A percentile compares a stretch with the other conserved stretches of the same genome.
phyloP scores from a whole-genome alignment of 2,113 vertebrate genomes.

The Chlorocebus sabaeus region DNA sequence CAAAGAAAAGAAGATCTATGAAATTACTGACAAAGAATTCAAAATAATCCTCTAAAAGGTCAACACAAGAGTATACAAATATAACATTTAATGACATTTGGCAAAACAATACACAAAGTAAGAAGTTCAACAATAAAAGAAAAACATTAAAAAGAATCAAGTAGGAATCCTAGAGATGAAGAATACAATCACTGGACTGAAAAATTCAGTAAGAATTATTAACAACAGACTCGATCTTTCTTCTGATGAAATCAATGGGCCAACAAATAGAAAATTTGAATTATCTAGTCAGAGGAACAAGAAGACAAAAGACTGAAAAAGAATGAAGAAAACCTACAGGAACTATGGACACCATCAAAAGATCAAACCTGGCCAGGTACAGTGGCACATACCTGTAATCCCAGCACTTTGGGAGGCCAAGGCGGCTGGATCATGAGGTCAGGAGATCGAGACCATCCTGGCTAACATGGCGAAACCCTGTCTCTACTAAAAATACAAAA shows the following conservation, averaged over 20 bases:
- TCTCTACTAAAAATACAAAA: too few relatives aligned
- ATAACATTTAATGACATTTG: not conserved
- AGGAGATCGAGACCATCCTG: too few relatives aligned
- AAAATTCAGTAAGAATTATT: not conserved
- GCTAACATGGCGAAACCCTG: too few relatives aligned
- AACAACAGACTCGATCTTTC: not conserved
- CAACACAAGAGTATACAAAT: not conserved
- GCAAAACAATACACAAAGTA: not conserved
- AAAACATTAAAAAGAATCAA: not conserved
- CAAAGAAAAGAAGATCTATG: not conserved
- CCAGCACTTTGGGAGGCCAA: too few relatives aligned
- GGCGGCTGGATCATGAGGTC: accelerated
- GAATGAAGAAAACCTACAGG: too few relatives aligned
- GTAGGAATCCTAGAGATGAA: not conserved
- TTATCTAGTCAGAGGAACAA: not conserved
- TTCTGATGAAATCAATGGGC: not conserved
- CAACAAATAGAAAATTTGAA: not conserved
- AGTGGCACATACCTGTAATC: accelerated
- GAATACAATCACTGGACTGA: not conserved
- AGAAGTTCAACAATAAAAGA: not conserved
- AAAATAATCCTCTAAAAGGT: not conserved
- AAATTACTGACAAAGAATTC: not conserved
- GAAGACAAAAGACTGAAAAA: too few relatives aligned
- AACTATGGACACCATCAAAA: too few relatives aligned
- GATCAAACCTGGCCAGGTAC: too few relatives aligned